Conservation (phyloP, 2,797 vertebrate species). For the Macropodus opercularis region DNA sequence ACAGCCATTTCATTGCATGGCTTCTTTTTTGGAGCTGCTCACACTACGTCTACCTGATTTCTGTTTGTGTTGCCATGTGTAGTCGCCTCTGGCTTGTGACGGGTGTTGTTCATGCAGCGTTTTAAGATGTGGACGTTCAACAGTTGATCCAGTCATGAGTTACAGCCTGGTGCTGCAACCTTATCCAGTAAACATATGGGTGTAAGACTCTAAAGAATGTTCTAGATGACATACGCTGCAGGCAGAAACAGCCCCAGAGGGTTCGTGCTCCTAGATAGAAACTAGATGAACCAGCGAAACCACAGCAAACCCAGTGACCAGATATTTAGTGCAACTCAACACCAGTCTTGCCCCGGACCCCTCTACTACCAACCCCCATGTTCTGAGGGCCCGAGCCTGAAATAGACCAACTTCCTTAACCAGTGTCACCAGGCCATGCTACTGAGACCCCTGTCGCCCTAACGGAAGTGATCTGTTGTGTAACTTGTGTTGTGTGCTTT, state of each 20-base stretch:
- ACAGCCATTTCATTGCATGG: conserved; percentile 45
- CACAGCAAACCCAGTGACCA: conserved; percentile 44
- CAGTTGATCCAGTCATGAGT: not conserved
- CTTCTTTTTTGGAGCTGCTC: no score
- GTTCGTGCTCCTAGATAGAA: conserved; percentile 3
- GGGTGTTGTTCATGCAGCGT: not conserved
- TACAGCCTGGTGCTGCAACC: conserved; percentile 11
- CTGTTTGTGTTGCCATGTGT: conserved; percentile 6
- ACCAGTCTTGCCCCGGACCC: conserved; percentile 39
- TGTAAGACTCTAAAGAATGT: conserved; percentile 47
- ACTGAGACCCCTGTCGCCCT: conserved; percentile 19
- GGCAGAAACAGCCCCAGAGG: conserved; percentile 13
- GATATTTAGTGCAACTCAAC: conserved; percentile 69
- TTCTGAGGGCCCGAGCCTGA: conserved; percentile 48
- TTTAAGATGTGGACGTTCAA: conserved; percentile 1
- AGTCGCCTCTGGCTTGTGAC: no score
- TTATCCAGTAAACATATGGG: conserved; percentile 25
- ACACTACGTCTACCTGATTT: conserved; percentile 25
- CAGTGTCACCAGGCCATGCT: conserved; percentile 31
- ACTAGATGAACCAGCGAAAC: conserved; percentile 42
- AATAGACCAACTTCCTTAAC: conserved; percentile 65
- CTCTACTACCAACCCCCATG: conserved; percentile 23
- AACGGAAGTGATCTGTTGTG: conserved; percentile 1
- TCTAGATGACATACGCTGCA: conserved; percentile 31
- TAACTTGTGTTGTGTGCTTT: no score